Evolutionary conservation across 2,888 invertebrate genomes (phyloP), one percentile per base, ranked within the genome.

Genomic region (Chorisops tibialis): DNA sequence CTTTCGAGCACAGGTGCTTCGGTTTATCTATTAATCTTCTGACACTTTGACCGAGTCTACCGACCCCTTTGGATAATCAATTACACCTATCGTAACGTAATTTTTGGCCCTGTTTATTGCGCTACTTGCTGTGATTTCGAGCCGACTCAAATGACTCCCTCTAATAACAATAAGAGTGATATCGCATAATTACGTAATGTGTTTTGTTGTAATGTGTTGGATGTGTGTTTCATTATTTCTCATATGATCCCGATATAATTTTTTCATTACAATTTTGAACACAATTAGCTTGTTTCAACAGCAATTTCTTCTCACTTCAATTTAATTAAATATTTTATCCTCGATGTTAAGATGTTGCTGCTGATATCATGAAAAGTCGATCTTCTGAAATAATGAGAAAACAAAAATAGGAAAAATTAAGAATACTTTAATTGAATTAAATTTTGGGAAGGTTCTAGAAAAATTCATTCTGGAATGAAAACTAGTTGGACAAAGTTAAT

Each of bases 21-120:
- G 30, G 30, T 21, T 22, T 50, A 35, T 30, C 30, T 30, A 54
- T 41, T 54, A 54, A 41, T 39, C 52, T 30, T 54, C 52, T 41
- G 52, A 41, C 52, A 39, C 52, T 22, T 24, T 21, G 52, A 22
- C 22, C 22, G 41, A 35, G 21, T 24, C 39, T 9, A 22, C n/a
- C 41, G 4, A 21, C 45, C 5, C n/a, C 56, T 24, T n/a, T n/a
- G 35, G 56, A 56, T 21, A 56, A 56, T 56, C 45, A 56, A 45
- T 45, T 43, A 56, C 18, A 24, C 52, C 52, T 14, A 9, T 1
- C 11, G 12, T 50, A 30, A 21, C 30, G 2, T 18, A 14, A 49
- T 22, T 30, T 30, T 14, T 9, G 19, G 16, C 19, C 16, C 35
- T 39, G 41, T 21, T 39, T 14, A 22, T 11, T 4, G 21, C 14